Evolutionary conservation across 2,113 vertebrate species (phyloP).

Genomic region (Melospiza georgiana): DNA sequence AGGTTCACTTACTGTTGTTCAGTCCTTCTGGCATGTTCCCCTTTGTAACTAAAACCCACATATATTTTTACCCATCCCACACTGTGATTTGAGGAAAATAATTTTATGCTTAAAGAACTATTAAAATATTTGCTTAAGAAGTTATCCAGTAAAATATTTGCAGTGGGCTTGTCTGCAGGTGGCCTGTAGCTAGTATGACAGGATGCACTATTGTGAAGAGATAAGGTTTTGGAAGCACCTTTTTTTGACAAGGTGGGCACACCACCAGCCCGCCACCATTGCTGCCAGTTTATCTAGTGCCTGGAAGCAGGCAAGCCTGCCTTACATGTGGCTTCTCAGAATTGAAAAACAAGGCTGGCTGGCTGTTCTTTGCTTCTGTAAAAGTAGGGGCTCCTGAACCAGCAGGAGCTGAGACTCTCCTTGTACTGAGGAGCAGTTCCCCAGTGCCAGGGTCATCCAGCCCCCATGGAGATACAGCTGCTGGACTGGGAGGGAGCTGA

Average conservation of each 20-base stretch:
- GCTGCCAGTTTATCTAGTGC: neutral
- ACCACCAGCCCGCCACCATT: neutral
- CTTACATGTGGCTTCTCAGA: neutral
- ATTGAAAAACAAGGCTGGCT: neutral
- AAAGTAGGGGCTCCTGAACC: neutral
- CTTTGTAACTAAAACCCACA: neutral
- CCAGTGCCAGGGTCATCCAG: neutral
- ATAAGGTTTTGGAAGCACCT: fast-evolving
- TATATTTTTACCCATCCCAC: neutral
- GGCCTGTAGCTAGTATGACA: neutral
- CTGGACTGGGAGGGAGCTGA: neutral
- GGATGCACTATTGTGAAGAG: neutral
- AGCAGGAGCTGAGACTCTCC: neutral
- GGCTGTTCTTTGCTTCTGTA: neutral
- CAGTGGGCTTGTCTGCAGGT: neutral
- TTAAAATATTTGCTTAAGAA: neutral
- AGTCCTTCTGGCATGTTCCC: neutral
- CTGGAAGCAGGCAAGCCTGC: neutral
- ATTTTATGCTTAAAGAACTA: neutral
- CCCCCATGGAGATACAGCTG: neutral
- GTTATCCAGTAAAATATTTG: neutral
- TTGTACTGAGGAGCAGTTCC: neutral
- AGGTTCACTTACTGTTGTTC: neutral
- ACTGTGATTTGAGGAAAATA: neutral
- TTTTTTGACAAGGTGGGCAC: neutral